Evolutionary conservation across 2,797 vertebrate species (phyloP).

Genomic region (Urocyon cinereoargenteus): DNA sequence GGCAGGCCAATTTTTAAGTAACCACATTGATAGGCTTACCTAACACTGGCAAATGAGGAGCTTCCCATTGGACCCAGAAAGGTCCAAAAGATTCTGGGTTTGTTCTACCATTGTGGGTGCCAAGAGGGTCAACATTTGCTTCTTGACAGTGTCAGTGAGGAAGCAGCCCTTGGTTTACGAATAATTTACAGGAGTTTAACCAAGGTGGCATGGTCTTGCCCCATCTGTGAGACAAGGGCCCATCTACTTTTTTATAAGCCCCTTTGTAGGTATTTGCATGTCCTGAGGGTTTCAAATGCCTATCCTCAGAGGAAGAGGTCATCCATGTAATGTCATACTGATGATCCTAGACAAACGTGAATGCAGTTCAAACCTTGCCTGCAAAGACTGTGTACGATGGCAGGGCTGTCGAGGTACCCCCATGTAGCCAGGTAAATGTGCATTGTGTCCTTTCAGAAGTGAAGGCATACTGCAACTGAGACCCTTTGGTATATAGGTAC

Average conservation of each 20-base stretch:
- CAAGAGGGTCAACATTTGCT: background rate
- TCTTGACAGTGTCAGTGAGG: background rate
- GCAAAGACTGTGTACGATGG: background rate
- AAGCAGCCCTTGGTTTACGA: background rate
- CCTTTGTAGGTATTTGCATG: background rate
- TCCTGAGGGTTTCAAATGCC: background rate
- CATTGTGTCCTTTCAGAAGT: background rate
- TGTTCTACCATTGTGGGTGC: background rate
- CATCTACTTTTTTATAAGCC: background rate
- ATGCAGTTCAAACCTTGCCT: background rate
- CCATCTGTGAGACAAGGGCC: background rate
- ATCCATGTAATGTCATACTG: background rate
- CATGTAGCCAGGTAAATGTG: background rate
- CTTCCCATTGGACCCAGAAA: background rate
- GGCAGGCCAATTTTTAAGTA: background rate
- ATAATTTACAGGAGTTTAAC: background rate
- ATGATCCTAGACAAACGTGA: background rate
- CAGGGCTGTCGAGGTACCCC: background rate
- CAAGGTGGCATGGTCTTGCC: background rate
- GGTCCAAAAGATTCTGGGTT: background rate
- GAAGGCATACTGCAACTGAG: background rate
- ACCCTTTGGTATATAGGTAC: background rate
- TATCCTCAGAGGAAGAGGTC: background rate
- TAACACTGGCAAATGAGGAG: background rate
- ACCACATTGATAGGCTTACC: background rate